Base-by-base conservation (phyloP, 1,140 invertebrate genomes). In the Antheraea pernyi region DNA sequence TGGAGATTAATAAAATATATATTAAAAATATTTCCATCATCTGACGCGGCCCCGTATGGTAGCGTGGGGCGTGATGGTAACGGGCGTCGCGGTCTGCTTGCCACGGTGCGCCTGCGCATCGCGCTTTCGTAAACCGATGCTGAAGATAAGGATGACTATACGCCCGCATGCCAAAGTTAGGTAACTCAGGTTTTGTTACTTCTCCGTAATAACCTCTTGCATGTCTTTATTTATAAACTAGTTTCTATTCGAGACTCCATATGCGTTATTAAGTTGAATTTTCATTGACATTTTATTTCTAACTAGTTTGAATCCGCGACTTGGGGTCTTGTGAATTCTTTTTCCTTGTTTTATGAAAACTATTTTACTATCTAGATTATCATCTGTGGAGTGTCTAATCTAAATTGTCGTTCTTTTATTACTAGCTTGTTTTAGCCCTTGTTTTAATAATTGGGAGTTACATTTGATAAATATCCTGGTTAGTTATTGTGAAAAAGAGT, bases 101-200 rank as follows among this genome's bases (percentile, higher is more conserved):
- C 62, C 65, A 6, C 46, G 46, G 19, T 63, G 70, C 74, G 76
- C 69, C 30, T 19, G 71, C 75, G 75, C 77, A 74, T 65, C 64
- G 74, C 81, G 80, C 82, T 82, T 83, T 83, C 80, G 81, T 83
- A 82, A 86, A 66, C 70, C 74, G 80, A 85, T 86, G 80, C 83
- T 80, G 81, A 75, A 79, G 82, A 85, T 85, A 85, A 82, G 66
- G 65, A 42, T 18, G 9, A 48, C 64, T 22, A 16, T 37, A 63
- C 61, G 61, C 61, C 61, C 30, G 61, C 61, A 36, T 53, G 46
- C 46, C 19, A 63, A 63, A 63, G 61, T 30, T 63, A 36, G 6
- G 30, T 63, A 63, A 63, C 19, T 63, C 37, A 6, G 13, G 13
- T 30, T 63, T 37, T 53, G 16, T 53, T 53, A n/a, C 13, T 53